These are phyloP conservation scores for roundworm (Caenorhabditis elegans) DNA, from an alignment of 1,140 invertebrate species.

Conservation along the genomic window WBcel235 BX284605.5:6836501-6837000, in stretches of 20 bases:
- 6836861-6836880: neutral
- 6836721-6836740: neutral
- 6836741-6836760: conserved; percentile 3
- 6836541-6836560: neutral
- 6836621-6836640: conserved; percentile 9
- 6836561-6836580: conserved; percentile 10
- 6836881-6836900: conserved; percentile 19
- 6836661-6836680: neutral
- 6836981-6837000: neutral
- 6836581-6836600: neutral
- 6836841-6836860: too few relatives aligned
- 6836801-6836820: conserved; percentile 4
- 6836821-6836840: conserved; percentile 4
- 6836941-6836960: neutral
- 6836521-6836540: conserved; percentile 23
- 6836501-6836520: conserved; percentile 35
- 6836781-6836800: conserved; percentile 21
- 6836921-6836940: neutral
- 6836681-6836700: neutral
- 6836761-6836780: conserved; percentile 19
- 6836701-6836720: neutral
- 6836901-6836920: conserved; percentile 14
- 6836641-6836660: neutral
- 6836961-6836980: neutral
- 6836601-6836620: conserved; percentile 3